Conservation (phyloP, 1,140 invertebrate species). For the Conus ventricosus region DNA sequence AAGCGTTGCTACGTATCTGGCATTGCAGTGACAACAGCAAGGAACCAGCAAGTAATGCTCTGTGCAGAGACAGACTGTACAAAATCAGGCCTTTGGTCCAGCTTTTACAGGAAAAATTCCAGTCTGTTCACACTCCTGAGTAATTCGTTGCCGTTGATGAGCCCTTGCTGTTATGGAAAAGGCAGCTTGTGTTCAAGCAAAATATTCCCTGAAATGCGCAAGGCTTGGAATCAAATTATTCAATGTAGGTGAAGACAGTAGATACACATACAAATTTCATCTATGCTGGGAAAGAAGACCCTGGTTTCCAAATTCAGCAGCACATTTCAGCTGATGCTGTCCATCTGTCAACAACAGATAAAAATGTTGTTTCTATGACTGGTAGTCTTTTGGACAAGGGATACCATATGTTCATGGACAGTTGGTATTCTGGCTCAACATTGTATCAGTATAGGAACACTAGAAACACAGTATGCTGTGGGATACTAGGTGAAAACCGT, state of each 20-base stretch:
- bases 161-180: background rate
- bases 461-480: background rate
- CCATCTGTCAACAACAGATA: background rate
- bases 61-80: conserved; percentile 10
- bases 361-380: background rate
- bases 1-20: background rate
- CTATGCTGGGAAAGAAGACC: conserved; percentile 21
- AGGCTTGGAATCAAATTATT: conserved; percentile 21
- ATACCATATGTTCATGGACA: conserved; percentile 24
- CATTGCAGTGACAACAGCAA: conserved; percentile 10
- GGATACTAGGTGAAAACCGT: background rate
- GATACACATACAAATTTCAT: conserved; percentile 12
- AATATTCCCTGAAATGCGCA: background rate
- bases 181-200: conserved; percentile 23
- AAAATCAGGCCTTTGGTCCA: background rate
- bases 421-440: background rate
- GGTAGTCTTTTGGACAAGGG: background rate
- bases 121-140: background rate
- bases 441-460: background rate
- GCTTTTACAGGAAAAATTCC: background rate
- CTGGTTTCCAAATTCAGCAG: background rate
- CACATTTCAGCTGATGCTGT: background rate
- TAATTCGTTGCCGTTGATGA: background rate
- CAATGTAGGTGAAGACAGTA: background rate
- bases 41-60: background rate